A percentile compares a stretch with the other conserved stretches of the same genome.
These are phyloP conservation scores for Phymatocera aterrima DNA, from an alignment of 2,888 invertebrate genomes.

Conservation along the genomic window DNA sequence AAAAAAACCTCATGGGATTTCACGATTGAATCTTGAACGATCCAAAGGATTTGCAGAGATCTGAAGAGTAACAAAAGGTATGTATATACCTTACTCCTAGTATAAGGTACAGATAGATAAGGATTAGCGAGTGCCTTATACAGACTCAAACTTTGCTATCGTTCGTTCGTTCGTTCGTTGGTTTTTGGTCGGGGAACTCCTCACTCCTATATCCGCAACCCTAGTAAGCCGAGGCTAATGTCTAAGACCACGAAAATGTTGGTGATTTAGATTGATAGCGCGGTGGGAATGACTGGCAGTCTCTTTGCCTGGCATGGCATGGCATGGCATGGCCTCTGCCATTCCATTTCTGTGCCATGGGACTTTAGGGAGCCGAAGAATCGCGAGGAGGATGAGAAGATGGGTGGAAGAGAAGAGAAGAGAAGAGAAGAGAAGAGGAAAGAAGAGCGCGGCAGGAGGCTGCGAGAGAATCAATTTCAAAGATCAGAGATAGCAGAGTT, in stretches of 20 bases:
- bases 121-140: conserved; percentile 25
- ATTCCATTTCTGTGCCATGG: not conserved
- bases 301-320: too few species aligned
- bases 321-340: too few species aligned
- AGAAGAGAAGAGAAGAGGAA: too few species aligned
- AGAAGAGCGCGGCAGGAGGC: not conserved
- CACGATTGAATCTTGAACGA: too few species aligned
- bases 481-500: conserved; percentile 37
- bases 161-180: too few species aligned
- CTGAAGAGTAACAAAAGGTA: too few species aligned
- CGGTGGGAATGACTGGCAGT: conserved; percentile 45
- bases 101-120: not conserved
- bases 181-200: not conserved
- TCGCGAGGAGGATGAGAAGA: not conserved
- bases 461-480: conserved; percentile 31
- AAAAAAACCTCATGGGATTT: too few species aligned
- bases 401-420: not conserved
- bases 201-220: not conserved
- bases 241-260: conserved; percentile 40
- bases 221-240: conserved; percentile 37
- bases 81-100: too few species aligned
- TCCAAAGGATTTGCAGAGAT: too few species aligned
- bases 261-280: conserved; percentile 48
- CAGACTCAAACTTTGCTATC: too few species aligned
- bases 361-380: conserved; percentile 7